Evolutionary conservation across 1,140 invertebrate genomes (phyloP), one percentile per base, ranked within the genome.

Genomic region (Drosophila chauvacae): DNA sequence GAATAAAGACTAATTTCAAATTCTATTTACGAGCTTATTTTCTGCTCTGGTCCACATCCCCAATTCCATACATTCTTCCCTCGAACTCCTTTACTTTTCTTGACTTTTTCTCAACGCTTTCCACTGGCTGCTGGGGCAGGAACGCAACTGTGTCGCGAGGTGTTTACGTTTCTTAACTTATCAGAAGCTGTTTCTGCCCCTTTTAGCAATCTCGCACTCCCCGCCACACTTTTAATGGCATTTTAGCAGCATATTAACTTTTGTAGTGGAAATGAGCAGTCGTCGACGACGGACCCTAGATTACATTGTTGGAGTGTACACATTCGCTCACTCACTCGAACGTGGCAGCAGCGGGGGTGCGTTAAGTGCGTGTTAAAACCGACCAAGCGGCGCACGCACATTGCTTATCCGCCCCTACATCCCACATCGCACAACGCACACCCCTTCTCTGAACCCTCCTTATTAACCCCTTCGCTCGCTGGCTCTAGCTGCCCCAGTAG

Each of bases 161-260:
- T 87, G 80, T 87, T 87, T 88, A 88, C 77, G 64, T 65, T 80
- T 61, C 68, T 60, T 60, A 74, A 79, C 72, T 88, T 87, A 88
- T 88, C 83, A 83, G 71, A 70, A 65, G 65, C 63, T 78, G 58
- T 59, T 56, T 41, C 60, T 30, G 20, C 53, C 16, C 20, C 33
- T 26, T 33, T 14, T 48, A 23, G 28, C 47, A 26, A 33, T 18
- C 65, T 16, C 28, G 28, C 45, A 61, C 41, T 28, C 63, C 23
- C 59, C 53, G 51, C 39, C 66, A 37, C 55, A 58, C 50, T 79
- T 79, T 90, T 90, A 90, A 84, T 88, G 77, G 73, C 84, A 90
- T 88, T 72, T 88, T 88, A 88, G 84, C 85, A 88, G 85, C 77
- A 81, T 90, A 88, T 88, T 88, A 87, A 88, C 80, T 83, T 88